phyloP scores from a whole-genome alignment of 2,888 invertebrate genomes.

The Brenthis ino region DNA sequence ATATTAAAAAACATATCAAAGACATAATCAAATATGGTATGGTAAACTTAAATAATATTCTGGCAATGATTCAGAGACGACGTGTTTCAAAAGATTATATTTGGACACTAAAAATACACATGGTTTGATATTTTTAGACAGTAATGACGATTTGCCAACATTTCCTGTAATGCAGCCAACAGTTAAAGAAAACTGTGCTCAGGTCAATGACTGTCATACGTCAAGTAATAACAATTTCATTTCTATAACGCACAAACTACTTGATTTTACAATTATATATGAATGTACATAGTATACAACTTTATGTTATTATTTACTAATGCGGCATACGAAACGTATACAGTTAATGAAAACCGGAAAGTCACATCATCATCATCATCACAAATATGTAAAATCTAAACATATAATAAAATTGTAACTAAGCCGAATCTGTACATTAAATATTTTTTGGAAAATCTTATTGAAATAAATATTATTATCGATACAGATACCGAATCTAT shows the following conservation, averaged over 20 bases:
- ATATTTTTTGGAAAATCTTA: too few relatives aligned
- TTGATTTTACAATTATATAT: not conserved
- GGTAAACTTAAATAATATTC: slow-evolving; percentile 45
- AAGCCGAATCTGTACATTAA: too few relatives aligned
- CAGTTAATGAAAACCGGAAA: too few relatives aligned
- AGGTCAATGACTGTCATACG: slow-evolving; percentile 42
- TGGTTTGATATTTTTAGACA: slow-evolving; percentile 39
- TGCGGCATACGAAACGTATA: too few relatives aligned
- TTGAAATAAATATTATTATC: too few relatives aligned
- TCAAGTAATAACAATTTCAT: not conserved
- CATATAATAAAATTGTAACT: too few relatives aligned
- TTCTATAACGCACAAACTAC: not conserved
- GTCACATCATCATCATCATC: too few relatives aligned
- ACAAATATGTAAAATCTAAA: too few relatives aligned
- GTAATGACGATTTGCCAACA: slow-evolving; percentile 43
- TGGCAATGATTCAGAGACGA: slow-evolving; percentile 54
- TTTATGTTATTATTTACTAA: too few relatives aligned
- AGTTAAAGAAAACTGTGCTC: slow-evolving; percentile 41
- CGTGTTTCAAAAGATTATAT: slow-evolving; percentile 45
- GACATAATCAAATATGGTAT: not conserved
- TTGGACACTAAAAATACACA: slow-evolving; percentile 44
- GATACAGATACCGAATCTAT: too few relatives aligned
- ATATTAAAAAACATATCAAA: not conserved
- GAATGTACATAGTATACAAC: too few relatives aligned
- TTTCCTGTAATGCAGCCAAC: slow-evolving; percentile 41